Percentiles rank a stretch among this genome's conserved stretches.
These are phyloP conservation scores for Meriones unguiculatus DNA, from an alignment of 2,113 vertebrate species.

Conservation along the genomic window DNA sequence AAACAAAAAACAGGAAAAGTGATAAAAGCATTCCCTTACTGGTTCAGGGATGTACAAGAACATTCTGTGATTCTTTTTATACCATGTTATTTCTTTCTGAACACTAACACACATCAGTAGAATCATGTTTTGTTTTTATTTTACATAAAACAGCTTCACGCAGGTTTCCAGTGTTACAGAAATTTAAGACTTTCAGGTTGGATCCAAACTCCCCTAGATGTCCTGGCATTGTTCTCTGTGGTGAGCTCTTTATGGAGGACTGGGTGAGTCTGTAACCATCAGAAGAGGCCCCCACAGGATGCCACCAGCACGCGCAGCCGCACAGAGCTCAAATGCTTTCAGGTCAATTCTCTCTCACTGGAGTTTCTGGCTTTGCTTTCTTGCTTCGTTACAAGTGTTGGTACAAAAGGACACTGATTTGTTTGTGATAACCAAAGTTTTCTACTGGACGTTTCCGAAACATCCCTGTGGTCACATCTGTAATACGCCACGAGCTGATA, in stretches of 20 bases:
- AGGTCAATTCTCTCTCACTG: not conserved
- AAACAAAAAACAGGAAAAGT: not conserved
- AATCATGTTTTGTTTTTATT: not conserved
- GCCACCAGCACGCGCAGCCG: not conserved
- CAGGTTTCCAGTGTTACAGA: not conserved
- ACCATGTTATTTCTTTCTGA: conserved; percentile 11
- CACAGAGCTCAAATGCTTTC: not conserved
- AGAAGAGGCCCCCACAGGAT: not conserved
- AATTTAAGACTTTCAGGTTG: not conserved
- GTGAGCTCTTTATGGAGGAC: not conserved
- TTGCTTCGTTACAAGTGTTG: not conserved
- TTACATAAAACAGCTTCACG: not conserved
- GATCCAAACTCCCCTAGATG: not conserved
- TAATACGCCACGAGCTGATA: not conserved
- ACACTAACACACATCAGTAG: not conserved
- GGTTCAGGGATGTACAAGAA: not conserved
- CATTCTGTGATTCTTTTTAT: not conserved
- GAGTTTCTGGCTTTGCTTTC: conserved; percentile 25
- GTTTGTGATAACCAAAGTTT: not conserved
- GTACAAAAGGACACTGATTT: not conserved
- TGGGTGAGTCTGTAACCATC: not conserved
- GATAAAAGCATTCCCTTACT: conserved; percentile 12
- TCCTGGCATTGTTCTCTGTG: not conserved
- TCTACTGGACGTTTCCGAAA: not conserved
- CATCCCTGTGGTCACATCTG: not conserved